phyloP scores from a whole-genome alignment of 2,113 vertebrate genomes.

The Crotalus viridis region DNA sequence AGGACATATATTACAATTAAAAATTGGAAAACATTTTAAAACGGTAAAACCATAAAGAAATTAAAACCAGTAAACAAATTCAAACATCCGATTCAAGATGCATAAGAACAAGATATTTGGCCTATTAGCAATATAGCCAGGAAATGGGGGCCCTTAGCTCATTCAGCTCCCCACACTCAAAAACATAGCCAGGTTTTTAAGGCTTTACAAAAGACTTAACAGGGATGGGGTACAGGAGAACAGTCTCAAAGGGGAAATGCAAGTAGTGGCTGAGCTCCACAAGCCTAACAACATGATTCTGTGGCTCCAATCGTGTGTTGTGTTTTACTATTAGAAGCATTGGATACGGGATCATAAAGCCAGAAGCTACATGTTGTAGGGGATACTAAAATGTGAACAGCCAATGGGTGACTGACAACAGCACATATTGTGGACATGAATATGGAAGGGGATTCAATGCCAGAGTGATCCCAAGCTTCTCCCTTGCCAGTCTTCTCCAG shows the following conservation, averaged over 20 bases:
- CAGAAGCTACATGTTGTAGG: background rate
- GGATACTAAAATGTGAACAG: background rate
- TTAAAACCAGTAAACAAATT: background rate
- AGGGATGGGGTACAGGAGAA: background rate
- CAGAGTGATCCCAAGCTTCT: background rate
- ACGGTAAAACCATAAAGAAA: background rate
- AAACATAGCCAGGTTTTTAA: background rate
- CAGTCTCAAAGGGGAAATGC: background rate
- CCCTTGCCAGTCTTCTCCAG: background rate
- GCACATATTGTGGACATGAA: background rate
- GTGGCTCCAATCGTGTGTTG: background rate
- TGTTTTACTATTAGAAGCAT: background rate
- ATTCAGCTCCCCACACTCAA: background rate
- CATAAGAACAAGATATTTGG: background rate
- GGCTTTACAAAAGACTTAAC: background rate
- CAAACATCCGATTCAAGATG: background rate
- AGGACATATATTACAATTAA: background rate
- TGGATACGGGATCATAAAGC: background rate
- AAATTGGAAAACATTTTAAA: background rate
- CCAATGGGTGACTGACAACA: background rate
- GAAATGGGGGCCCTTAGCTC: background rate
- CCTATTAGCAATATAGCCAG: background rate
- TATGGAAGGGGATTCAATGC: background rate
- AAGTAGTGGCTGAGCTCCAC: background rate
- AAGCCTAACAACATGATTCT: background rate